phyloP scores from a whole-genome alignment of 2,797 vertebrate species.

The Carcharodon carcharias region DNA sequence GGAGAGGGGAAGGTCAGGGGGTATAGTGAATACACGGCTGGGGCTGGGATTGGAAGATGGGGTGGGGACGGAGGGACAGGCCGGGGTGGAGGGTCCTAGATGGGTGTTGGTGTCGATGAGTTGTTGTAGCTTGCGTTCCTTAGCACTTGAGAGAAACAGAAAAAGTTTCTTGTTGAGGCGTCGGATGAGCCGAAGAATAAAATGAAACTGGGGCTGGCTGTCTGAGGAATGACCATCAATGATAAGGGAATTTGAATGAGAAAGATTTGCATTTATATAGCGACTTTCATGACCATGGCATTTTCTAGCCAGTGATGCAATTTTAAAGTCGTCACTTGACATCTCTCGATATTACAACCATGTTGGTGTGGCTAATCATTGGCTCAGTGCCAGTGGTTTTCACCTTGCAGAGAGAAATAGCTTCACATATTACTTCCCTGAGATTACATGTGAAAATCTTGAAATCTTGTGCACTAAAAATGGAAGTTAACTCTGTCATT shows the following conservation, averaged over 20 bases:
- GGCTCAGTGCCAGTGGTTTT: not conserved
- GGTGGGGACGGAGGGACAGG: no score
- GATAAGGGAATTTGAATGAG: not conserved
- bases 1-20: no score
- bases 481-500: not conserved
- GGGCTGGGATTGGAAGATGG: no score
- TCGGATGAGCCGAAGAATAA: no score
- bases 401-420: not conserved
- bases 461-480: not conserved
- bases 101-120: no score
- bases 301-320: not conserved
- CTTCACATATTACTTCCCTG: not conserved
- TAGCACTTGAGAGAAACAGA: no score
- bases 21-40: no score
- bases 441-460: not conserved
- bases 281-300: not conserved
- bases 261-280: not conserved
- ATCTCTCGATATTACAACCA: no score
- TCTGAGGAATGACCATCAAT: not conserved
- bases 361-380: not conserved
- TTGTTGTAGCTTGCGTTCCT: no score
- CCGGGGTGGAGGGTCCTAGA: no score
- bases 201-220: no score
- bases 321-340: not conserved
- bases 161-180: no score